A percentile compares a stretch with the other conserved stretches of the same genome.
phyloP scores from a whole-genome alignment of 2,888 invertebrate species.

The Ochropleura leucogaster region DNA sequence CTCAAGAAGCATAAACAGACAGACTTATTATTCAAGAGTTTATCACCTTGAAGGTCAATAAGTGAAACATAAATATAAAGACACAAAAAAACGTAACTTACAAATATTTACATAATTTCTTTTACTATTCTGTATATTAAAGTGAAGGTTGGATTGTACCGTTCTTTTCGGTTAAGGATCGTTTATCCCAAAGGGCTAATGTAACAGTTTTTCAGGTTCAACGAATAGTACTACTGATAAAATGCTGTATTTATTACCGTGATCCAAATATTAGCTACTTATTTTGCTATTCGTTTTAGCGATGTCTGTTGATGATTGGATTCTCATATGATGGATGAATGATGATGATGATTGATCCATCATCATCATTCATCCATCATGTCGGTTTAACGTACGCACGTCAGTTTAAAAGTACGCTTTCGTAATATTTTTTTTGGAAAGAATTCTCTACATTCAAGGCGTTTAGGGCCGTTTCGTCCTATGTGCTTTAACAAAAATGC shows the following conservation, averaged over 20 bases:
- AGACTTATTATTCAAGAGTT: constrained; percentile 21
- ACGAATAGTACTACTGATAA: constrained; percentile 45
- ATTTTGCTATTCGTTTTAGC: not conserved
- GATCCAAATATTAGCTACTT: constrained; percentile 7
- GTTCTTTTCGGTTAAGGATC: constrained; percentile 44
- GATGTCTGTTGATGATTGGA: constrained; percentile 9
- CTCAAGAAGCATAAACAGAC: constrained; percentile 14
- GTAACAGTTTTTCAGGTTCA: constrained; percentile 49
- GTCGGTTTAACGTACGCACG: no score
- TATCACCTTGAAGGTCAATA: not conserved
- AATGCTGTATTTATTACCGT: constrained; percentile 46
- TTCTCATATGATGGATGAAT: not conserved
- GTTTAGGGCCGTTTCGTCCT: not conserved
- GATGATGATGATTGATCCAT: not conserved
- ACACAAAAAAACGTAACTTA: constrained; percentile 14
- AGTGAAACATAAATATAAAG: constrained; percentile 24
- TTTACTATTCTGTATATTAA: constrained; percentile 33
- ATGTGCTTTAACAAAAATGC: not conserved
- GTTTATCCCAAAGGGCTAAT: constrained; percentile 35
- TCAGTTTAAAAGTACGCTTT: not conserved
- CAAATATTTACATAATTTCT: constrained; percentile 32
- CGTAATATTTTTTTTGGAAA: not conserved
- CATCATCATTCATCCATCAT: no score
- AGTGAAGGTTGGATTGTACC: constrained; percentile 26
- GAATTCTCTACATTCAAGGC: not conserved